phyloP scores from a whole-genome alignment of 2,113 vertebrate genomes.

The Sporophila hypoxantha region DNA sequence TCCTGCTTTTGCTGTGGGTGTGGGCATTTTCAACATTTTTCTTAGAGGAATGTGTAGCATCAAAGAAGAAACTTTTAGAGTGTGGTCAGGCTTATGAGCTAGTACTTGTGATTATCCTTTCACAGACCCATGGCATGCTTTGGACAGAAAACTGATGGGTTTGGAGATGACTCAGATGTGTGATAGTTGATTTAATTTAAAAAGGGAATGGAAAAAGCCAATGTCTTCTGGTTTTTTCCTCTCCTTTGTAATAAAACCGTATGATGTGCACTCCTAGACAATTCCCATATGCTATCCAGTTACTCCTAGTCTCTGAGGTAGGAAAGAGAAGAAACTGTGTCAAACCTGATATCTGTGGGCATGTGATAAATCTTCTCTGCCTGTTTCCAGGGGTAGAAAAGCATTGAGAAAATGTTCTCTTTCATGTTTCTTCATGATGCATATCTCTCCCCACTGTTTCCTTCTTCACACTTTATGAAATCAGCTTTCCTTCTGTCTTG shows the following conservation, averaged over 20 bases:
- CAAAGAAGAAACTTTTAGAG: neutral
- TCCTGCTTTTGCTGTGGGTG: neutral
- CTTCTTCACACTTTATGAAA: neutral
- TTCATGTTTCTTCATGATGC: constrained; percentile 9
- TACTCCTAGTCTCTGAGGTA: neutral
- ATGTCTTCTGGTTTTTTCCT: neutral
- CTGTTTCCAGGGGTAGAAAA: neutral
- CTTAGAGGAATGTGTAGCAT: neutral
- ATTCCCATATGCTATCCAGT: constrained; percentile 27
- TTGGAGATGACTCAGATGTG: constrained; percentile 21
- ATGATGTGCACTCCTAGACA: neutral
- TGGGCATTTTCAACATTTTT: neutral
- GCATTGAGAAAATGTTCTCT: neutral
- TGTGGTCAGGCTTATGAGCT: neutral
- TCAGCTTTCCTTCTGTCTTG: neutral
- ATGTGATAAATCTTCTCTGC: neutral
- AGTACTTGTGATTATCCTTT: neutral
- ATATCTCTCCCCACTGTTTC: neutral
- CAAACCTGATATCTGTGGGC: neutral
- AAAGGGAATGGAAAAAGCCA: constrained; percentile 36
- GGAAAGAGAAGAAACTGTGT: constrained; percentile 14
- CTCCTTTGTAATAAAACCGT: constrained; percentile 10
- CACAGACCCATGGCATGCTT: neutral
- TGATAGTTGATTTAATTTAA: constrained; percentile 19
- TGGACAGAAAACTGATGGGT: constrained; percentile 2